Evolutionary conservation across 2,113 vertebrate species (phyloP), one percentile per base, ranked within the genome.

Genomic region (Dendrocopos noguchii): DNA sequence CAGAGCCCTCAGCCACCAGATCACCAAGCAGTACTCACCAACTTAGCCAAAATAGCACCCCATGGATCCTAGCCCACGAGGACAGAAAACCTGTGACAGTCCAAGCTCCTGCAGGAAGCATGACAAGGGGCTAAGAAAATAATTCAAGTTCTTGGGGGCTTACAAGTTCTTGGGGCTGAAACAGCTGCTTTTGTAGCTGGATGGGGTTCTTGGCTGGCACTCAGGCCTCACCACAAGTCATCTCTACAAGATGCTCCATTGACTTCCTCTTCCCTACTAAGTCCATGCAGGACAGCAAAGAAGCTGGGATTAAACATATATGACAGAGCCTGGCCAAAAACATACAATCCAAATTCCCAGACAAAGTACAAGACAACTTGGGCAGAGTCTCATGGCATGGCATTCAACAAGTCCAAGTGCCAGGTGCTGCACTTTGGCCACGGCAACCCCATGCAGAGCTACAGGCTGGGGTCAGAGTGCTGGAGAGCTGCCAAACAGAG

Each of bases 61-160:
- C 12, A 0, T 55, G 60, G 89, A 93, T 95, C 72, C 77, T 70
- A 94, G 91, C 55, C 57, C 66, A 87, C 78, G 68, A 87, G 80
- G 56, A 90, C 0, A 7, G 89, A 96, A 92, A 94, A 93, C 87
- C 90, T 75, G 60, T 81, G 90, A 89, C 71, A 80, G 82, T 78
- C 74, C 81, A 61, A 84, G 84, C 80, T 96, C 90, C 80, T 88
- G 59, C 67, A 94, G 88, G 77, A 94, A 92, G 68, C 63, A 67
- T 78, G 78, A 96, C 94, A 95, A 96, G 87, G 86, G 84, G 86
- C 86, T 94, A 96, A 96, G 92, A 95, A 95, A 96, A 96, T 94
- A 91, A 95, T 87, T 91, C 83, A 39, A 12, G 39, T 39, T 39
- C 39, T 39, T 12, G 39, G 39, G 39, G 90, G 70, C 93, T 93